These are phyloP conservation scores for Pollachius pollachius DNA, from an alignment of 2,113 vertebrate genomes.

Conservation along the genomic window DNA sequence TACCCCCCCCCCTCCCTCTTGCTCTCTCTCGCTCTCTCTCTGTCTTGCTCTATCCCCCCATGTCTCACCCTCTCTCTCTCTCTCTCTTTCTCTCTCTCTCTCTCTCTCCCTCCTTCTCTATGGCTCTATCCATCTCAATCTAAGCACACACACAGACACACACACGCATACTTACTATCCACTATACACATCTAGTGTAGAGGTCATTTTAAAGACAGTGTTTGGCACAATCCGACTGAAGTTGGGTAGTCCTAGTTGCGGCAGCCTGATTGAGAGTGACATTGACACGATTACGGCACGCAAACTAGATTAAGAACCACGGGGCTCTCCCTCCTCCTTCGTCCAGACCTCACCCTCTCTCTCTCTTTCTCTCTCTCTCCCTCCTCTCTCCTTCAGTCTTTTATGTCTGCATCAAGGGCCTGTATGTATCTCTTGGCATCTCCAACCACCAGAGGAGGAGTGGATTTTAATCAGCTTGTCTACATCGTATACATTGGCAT, in stretches of 20 bases:
- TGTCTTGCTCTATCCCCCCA: constrained; percentile 1
- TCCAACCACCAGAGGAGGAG: too few relatives aligned
- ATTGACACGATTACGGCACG: constrained; percentile 79
- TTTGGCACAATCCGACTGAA: constrained; percentile 70
- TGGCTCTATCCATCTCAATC: constrained; percentile 6
- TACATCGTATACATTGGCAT: not conserved
- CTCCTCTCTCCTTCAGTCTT: constrained; percentile 33
- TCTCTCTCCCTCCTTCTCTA: not conserved
- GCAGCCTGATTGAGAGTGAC: constrained; percentile 81
- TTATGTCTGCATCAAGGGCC: too few relatives aligned
- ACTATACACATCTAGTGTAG: constrained; percentile 45
- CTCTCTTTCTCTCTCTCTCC: too few relatives aligned
- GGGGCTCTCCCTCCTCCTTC: constrained; percentile 63
- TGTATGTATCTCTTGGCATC: constrained; percentile 7
- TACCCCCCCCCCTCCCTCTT: constrained; percentile 22
- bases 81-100: constrained; percentile 5
- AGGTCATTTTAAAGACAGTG: constrained; percentile 78
- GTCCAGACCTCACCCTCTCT: constrained; percentile 35
- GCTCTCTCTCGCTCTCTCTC: not conserved
- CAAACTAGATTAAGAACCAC: constrained; percentile 81
- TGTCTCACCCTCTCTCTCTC: not conserved
- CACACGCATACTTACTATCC: not conserved
- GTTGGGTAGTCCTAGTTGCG: constrained; percentile 78
- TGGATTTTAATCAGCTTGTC: not conserved
- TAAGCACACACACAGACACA: not conserved